Base-by-base conservation (phyloP, 1,140 invertebrate genomes). In the Brachionus sp. region DNA sequence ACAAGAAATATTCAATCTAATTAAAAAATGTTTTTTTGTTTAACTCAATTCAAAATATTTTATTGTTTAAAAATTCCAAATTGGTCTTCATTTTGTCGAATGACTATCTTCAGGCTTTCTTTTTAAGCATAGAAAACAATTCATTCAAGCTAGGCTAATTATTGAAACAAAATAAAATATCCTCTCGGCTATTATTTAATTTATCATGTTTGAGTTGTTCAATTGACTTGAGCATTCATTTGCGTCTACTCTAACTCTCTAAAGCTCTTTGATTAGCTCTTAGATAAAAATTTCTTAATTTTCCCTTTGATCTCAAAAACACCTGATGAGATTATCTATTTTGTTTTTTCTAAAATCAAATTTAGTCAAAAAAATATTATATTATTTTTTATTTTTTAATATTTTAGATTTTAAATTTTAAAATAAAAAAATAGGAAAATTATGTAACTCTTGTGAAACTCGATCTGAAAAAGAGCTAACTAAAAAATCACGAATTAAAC, bases 111-210 rank as follows among this genome's bases (percentile, higher is more conserved):
- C 33, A 66, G 64, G 64, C 25, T 66, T 16, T 66, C 64, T 66
- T 33, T 66, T 33, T 33, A 66, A 33, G 64, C n/a, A 35, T 66
- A 29, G 1, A 66, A 66, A 66, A 9, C 64, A 66, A 66, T 66
- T 66, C 13, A 66, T 66, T 66, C 13, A 66, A 66, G 25, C 64
- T 66, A 25, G 29, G 64, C 64, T 66, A 66, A 66, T 66, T 66
- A 33, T 66, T 66, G 13, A 66, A 66, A 66, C 33, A 66, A 66
- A 66, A 66, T 13, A 66, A 33, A 64, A 66, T 33, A 6, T 35
- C 25, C 64, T 37, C 33, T 3, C 9, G 33, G 64, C 25, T 66
- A 35, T 33, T 66, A 33, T 66, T 66, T n/a, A 35, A 66, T 66
- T 66, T 66, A 57, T 57, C 50, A 19, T 66, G 64, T 66, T 13